Base-by-base conservation (phyloP, 2,113 vertebrate genomes). In the Syngnathoides biaculeatus region DNA sequence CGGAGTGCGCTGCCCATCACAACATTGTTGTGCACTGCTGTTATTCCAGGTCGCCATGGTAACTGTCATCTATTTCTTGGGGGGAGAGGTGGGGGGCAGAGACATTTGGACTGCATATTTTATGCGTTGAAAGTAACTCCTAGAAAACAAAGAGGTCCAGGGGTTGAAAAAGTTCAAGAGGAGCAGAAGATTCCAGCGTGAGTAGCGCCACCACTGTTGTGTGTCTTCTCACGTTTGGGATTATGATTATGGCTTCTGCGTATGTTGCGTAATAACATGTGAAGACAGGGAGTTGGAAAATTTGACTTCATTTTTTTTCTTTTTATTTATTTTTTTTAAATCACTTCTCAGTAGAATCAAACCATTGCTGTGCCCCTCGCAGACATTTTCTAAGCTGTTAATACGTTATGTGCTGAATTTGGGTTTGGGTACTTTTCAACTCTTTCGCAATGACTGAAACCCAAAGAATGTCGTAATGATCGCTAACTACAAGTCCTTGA, bases 31-130 rank as follows among this genome's bases (percentile, higher is more conserved):
- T 92, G 83, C 81, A 79, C 79, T 45, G 78, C 85, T 90, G 89
- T 92, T 92, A 90, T 90, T 88, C 78, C 19, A 74, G 48, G 88
- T 93, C 89, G 72, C 88, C 87, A 86, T 60, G 73, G 90, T 82
- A 90, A 92, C 90, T 42, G 60, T 81, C 67, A 62, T 87, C 80
- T 77, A 78, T 89, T 89, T 90, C 76, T 83, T 84, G 84, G 87
- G 80, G 90, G 85, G 87, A 88, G 82, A 77, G 79, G 84, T 83
- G 87, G 80, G 90, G 85, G 87, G 88, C 83, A 77, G 79, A 85
- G 82, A 88, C 84, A 88, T 86, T 88, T 75, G 80, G 86, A 86
- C 85, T 86, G 85, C 89, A 90, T 89, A 89, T 89, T 91, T 92
- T 86, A 89, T 86, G 82, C 75, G 80, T 83, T 87, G 86, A 89